These are phyloP conservation scores for Ochotona princeps DNA, from an alignment of 2,113 vertebrate genomes.

Conservation along the genomic window DNA sequence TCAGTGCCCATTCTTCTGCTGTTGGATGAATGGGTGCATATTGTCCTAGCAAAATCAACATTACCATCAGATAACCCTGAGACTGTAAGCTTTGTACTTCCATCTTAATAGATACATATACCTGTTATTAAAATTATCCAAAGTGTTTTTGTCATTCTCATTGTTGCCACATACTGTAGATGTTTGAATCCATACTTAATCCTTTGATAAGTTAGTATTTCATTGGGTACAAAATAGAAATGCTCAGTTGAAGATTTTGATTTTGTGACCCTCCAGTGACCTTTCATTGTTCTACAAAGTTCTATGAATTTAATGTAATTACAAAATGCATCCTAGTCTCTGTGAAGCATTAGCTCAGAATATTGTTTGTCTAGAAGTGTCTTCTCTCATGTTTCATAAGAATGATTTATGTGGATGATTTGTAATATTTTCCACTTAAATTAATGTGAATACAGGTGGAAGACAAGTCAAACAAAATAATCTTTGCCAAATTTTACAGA, in stretches of 20 bases:
- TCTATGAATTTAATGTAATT: background rate
- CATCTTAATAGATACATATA: background rate
- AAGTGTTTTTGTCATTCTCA: background rate
- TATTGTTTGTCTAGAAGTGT: constrained; percentile 11
- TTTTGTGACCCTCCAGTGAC: background rate
- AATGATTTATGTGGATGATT: background rate
- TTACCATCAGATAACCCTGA: background rate
- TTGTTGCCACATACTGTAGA: background rate
- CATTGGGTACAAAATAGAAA: constrained; percentile 40
- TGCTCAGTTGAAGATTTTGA: background rate
- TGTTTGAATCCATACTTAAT: background rate
- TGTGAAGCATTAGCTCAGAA: constrained; percentile 41
- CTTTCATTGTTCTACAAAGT: background rate
- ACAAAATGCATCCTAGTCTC: background rate
- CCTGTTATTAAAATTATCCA: background rate
- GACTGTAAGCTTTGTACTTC: background rate
- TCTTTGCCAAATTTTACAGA: background rate
- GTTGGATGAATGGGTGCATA: background rate
- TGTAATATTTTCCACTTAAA: constrained; percentile 46
- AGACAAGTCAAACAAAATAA: constrained; percentile 41
- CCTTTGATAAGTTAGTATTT: background rate
- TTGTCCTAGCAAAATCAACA: background rate
- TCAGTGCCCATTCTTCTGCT: background rate
- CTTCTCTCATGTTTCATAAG: background rate
- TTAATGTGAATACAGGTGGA: background rate